phyloP scores from a whole-genome alignment of 92 coral and sea anemone genomes.

The Epizoanthus illoricatus region DNA sequence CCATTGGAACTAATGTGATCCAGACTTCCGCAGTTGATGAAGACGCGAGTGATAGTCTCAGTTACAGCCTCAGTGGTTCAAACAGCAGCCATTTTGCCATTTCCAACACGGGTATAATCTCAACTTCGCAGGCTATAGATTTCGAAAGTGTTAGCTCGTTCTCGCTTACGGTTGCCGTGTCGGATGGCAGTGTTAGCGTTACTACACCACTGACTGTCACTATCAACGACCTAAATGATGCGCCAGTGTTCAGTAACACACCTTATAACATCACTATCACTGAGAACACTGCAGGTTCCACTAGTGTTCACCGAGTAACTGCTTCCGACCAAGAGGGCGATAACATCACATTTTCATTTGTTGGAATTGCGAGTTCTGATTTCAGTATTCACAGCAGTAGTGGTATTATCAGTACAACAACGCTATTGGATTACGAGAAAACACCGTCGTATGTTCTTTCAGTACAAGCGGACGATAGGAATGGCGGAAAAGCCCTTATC shows the following conservation, averaged over 20 bases:
- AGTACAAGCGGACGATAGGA: constrained; percentile 62
- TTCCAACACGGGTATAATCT: constrained; percentile 58
- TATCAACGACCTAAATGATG: constrained; percentile 52
- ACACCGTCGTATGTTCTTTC: constrained; percentile 51
- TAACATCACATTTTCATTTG: constrained; percentile 43
- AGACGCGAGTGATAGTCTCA: constrained; percentile 49
- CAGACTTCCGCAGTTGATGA: constrained; percentile 63
- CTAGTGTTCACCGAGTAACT: constrained; percentile 53
- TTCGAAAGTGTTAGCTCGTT: constrained; percentile 61
- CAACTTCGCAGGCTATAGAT: constrained; percentile 47
- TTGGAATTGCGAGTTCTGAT: constrained; percentile 61
- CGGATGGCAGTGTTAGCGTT: constrained; percentile 53
- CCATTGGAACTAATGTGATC: constrained; percentile 48
- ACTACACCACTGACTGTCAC: constrained; percentile 53
- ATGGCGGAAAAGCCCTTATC: constrained; percentile 54
- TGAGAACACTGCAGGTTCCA: constrained; percentile 47
- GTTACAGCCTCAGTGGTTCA: constrained; percentile 51
- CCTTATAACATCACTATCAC: constrained; percentile 48
- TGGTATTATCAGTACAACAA: constrained; percentile 50
- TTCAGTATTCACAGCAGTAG: constrained; percentile 55
- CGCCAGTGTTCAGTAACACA: constrained; percentile 45
- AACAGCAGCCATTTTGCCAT: constrained; percentile 55
- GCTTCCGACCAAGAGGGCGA: constrained; percentile 63
- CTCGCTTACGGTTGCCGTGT: constrained; percentile 57
- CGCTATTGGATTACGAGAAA: constrained; percentile 48